Conservation (phyloP, 1,140 invertebrate genomes). For the Epicauta chinensis region DNA sequence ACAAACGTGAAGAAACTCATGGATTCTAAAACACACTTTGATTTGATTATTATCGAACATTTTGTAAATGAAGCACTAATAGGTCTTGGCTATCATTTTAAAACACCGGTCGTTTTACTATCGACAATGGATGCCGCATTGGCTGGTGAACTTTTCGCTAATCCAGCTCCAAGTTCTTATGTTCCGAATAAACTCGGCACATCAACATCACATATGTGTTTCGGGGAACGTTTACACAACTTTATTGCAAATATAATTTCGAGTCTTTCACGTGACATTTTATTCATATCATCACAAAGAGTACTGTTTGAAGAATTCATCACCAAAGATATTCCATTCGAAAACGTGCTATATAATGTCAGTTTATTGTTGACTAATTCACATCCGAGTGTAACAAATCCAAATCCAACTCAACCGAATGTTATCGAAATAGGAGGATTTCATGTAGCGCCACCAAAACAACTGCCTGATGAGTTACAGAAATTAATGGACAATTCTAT, state of each 20-base stretch:
- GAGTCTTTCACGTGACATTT: not conserved
- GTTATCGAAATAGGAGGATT: conserved; percentile 41
- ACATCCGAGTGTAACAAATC: conserved; percentile 18
- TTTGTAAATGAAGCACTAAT: conserved; percentile 41
- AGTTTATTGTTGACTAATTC: conserved; percentile 22
- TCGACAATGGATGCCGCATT: too few relatives aligned
- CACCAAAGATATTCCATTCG: not conserved
- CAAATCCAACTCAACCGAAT: conserved; percentile 42
- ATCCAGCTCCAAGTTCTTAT: conserved; percentile 1
- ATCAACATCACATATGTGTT: conserved; percentile 1
- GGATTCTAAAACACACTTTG: conserved; percentile 39
- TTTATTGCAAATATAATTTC: not conserved
- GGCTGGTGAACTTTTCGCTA: too few relatives aligned
- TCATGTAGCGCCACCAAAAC: conserved; percentile 36
- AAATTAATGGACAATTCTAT: conserved; percentile 42
- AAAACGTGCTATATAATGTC: conserved; percentile 11
- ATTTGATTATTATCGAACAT: conserved; percentile 43
- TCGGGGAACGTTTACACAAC: conserved; percentile 1
- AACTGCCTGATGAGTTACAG: conserved; percentile 45
- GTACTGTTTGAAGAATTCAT: conserved; percentile 1
- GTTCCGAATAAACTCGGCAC: not conserved
- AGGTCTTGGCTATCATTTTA: too few relatives aligned
- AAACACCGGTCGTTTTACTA: too few relatives aligned
- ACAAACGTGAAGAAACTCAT: conserved; percentile 10
- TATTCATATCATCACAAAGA: not conserved